Conservation (phyloP, 64 coral and sea anemone genomes). For the Montipora cactus region DNA sequence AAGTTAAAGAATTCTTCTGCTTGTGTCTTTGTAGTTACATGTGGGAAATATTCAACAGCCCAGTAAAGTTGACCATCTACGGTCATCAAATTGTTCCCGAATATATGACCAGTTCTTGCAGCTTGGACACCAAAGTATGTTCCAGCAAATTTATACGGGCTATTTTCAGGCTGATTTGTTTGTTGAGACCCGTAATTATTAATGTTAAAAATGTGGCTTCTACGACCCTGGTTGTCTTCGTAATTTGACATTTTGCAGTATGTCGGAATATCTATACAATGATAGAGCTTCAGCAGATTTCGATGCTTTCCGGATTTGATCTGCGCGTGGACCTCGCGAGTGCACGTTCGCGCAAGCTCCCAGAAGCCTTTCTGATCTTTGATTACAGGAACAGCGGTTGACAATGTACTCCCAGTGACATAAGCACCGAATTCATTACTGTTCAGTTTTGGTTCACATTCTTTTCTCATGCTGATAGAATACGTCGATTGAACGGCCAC, state of each 20-base stretch:
- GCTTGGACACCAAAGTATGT: conserved; percentile 74
- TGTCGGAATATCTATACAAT: conserved; percentile 16
- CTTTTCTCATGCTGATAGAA: conserved; percentile 52
- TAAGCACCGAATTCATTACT: conserved; percentile 70
- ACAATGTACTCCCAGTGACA: conserved; percentile 33
- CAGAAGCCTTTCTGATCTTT: conserved; percentile 63
- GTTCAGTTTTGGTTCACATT: conserved; percentile 66
- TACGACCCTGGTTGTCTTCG: conserved; percentile 24
- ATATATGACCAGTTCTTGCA: conserved; percentile 53
- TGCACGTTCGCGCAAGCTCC: conserved; percentile 76
- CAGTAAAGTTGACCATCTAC: conserved; percentile 82
- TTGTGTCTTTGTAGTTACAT: conserved; percentile 65
- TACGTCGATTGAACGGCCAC: conserved; percentile 49
- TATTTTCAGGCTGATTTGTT: background rate
- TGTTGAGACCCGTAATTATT: conserved; percentile 50
- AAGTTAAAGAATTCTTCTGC: conserved; percentile 66
- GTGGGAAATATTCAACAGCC: conserved; percentile 74
- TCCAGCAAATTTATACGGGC: conserved; percentile 70
- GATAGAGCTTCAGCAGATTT: conserved; percentile 56
- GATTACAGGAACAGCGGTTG: conserved; percentile 34
- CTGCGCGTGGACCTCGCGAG: conserved; percentile 43
- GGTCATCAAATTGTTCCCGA: conserved; percentile 76
- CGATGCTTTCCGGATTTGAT: conserved; percentile 46
- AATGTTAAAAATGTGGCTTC: conserved; percentile 55
- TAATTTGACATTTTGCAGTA: conserved; percentile 38